Base-by-base conservation (phyloP, 2,888 invertebrate species). In the Cremastinae sp. region DNA sequence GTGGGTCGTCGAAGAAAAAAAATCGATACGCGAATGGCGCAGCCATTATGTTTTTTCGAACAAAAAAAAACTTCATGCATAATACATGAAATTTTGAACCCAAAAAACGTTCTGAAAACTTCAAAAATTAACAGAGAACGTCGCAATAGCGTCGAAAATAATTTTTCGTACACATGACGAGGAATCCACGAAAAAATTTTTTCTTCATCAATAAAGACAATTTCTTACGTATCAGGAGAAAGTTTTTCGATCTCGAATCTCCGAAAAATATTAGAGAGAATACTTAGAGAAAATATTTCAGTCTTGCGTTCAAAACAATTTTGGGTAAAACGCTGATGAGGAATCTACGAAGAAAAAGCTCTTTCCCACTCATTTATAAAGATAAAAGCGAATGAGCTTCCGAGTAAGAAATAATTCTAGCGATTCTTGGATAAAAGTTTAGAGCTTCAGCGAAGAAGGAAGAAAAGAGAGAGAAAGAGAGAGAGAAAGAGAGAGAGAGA, bases 351-450 rank as follows among this genome's bases (percentile, higher is more conserved):
- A 5, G 5, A 28, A 5, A 28, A 5, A 28, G 28, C 56, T n/a
- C 10, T 20, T 3, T 66, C n/a, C n/a, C n/a, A n/a, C n/a, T 45
- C 45, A 22, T 7, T 8, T 8, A 47, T 9, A 8, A n/a, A 16
- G 37, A 20, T 10, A 56, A 62, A 51, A 66, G 39, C 28, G 28
- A 5, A 28, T 22, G 12, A 28, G 28, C 28, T 28, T 28, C 5
- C 28, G 28, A 28, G 28, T 3, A 28, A 28, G 28, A 28, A 28
- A 28, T 28, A 28, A 45, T 43, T n/a, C 35, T 7, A 12, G 55
- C 43, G 55, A 41, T 66, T 66, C 56, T 56, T 18, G n/a, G 51
- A 28, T 28, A 28, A 28, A 28, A 28, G 5, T 2, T 28, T 5
- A 5, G 28, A 28, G 28, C 28, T 28, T 28, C 5, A 28, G 2